Percentiles rank a stretch among this genome's conserved stretches.
Conservation (phyloP, 2,888 invertebrate species). For the Dendrolimus houi region DNA sequence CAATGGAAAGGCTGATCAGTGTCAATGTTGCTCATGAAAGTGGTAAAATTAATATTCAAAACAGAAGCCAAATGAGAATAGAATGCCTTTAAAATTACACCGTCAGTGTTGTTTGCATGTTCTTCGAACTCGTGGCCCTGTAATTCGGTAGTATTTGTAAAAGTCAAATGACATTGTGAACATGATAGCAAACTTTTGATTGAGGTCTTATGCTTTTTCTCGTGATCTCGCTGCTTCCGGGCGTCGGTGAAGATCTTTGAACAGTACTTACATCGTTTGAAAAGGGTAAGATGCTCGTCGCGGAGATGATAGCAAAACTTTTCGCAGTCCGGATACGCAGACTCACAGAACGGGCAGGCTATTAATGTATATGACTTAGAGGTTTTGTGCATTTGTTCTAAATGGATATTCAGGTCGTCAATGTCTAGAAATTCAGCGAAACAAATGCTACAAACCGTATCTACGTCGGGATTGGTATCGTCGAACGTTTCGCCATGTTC, state of each 20-base stretch:
- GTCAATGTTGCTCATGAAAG: constrained; percentile 21
- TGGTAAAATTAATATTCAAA: constrained; percentile 33
- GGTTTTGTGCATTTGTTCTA: constrained; percentile 35
- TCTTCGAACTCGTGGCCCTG: constrained; percentile 20
- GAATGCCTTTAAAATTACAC: constrained; percentile 26
- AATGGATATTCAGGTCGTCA: constrained; percentile 42
- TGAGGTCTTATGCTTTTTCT: constrained; percentile 27
- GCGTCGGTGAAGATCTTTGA: constrained; percentile 29
- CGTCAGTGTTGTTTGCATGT: constrained; percentile 30
- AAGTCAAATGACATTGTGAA: constrained; percentile 35
- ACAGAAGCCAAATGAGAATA: constrained; percentile 33
- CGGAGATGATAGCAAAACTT: constrained; percentile 39
- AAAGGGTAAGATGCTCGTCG: constrained; percentile 29
- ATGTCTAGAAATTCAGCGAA: constrained; percentile 51
- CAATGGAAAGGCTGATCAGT: constrained; percentile 25
- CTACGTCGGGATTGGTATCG: constrained; percentile 15
- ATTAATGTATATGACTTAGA: constrained; percentile 1
- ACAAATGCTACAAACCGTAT: constrained; percentile 40
- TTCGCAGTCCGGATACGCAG: constrained; percentile 23
- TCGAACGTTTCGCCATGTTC: too few species aligned
- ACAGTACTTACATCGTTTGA: constrained; percentile 39
- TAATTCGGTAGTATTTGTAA: constrained; percentile 20
- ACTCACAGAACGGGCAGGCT: constrained; percentile 38
- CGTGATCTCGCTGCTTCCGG: constrained; percentile 22
- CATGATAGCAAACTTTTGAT: constrained; percentile 24